Evolutionary conservation across 2,113 vertebrate species (phyloP), one percentile per base, ranked within the genome.

Genomic region (Anhinga rufa): DNA sequence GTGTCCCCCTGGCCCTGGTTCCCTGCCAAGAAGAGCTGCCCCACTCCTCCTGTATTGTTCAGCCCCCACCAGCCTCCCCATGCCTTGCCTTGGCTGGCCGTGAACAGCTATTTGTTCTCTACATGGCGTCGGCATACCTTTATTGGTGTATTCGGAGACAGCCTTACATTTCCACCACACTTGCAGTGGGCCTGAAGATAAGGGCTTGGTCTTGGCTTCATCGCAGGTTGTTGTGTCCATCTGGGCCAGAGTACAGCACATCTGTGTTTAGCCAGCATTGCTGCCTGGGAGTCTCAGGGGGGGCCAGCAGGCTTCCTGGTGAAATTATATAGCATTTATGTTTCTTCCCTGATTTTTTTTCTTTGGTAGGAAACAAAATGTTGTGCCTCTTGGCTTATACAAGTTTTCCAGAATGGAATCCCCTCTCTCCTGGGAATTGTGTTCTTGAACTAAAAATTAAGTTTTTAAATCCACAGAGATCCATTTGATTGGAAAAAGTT

Each of bases 11-110:
- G 18, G 20, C 17, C 15, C 38, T 4, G 2, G 14, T 6, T 36
- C 25, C 4, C 15, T 17, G 9, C 46, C 18, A 28, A 16, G 10
- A 21, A 20, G 20, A 34, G 12, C 2, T 38, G 17, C 14, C 20
- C 19, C 1, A 0, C 14, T 61, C 19, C 19, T 72, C 13, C 9
- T 22, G 10, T 9, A 4, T 16, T 2, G 0, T 9, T 78, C 46
- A 86, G 20, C 12, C 17, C 17, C 40, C 19, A 52, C 11, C 21
- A 36, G 25, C 20, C 34, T 6, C 32, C 34, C 32, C 3, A 2
- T 51, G 17, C 19, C 46, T 77, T 13, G 34, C 40, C 25, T 58
- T 31, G 52, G 10, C 51, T 31, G 51, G 6, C 1, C 7, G 17
- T 51, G 13, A 5, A 1, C 31, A 54, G 20, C 4, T 26, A 25